A percentile compares a stretch with the other conserved stretches of the same genome.
Evolutionary conservation across 2,113 vertebrate genomes (phyloP).

Genomic region (Trogon surrucura): DNA sequence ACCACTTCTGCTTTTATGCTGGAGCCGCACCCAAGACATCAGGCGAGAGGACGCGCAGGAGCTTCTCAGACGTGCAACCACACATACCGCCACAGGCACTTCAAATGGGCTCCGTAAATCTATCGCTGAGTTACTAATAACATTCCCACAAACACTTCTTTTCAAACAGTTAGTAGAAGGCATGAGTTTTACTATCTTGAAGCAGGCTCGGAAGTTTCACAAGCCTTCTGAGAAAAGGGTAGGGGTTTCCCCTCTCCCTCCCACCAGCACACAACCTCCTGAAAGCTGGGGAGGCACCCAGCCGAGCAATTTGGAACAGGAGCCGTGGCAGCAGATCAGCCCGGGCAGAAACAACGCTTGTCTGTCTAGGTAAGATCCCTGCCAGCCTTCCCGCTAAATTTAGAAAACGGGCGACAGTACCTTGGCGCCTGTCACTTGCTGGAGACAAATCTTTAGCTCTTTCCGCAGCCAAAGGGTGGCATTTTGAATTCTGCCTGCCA

Average conservation of each 20-base stretch:
- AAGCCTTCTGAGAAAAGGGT: constrained; percentile 26
- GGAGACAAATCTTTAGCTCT: constrained; percentile 79
- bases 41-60: rapidly evolving
- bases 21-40: background rate
- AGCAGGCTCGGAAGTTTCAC: background rate
- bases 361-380: constrained; percentile 81
- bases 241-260: constrained; percentile 60
- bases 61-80: rapidly evolving
- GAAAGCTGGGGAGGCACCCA: constrained; percentile 53
- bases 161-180: background rate
- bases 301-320: constrained; percentile 69
- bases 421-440: constrained; percentile 76
- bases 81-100: rapidly evolving
- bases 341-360: constrained; percentile 72
- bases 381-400: constrained; percentile 80
- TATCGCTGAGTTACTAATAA: rapidly evolving
- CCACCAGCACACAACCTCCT: constrained; percentile 23
- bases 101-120: background rate
- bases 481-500: constrained; percentile 74
- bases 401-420: constrained; percentile 79
- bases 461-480: constrained; percentile 73
- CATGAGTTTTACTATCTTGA: background rate
- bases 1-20: background rate
- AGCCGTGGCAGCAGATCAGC: constrained; percentile 69
- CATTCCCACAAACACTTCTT: background rate